These are phyloP conservation scores for Dryocosmus kuriphilus DNA, from an alignment of 2,888 invertebrate species.

Conservation along the genomic window DNA sequence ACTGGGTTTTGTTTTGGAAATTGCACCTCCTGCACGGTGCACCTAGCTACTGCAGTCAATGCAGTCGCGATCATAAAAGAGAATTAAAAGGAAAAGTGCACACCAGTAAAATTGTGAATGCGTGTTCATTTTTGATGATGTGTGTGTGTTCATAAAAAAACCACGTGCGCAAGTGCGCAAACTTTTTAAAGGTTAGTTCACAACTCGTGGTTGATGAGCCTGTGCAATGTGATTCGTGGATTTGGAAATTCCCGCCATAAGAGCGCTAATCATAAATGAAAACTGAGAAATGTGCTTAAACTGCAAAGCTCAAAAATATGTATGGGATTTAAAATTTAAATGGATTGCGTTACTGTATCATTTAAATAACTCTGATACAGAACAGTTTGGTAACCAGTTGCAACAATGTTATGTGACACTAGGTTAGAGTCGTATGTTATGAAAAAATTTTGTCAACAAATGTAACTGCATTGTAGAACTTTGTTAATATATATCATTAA, in stretches of 20 bases:
- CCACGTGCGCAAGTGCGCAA: neutral
- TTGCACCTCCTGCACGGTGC: too few relatives aligned
- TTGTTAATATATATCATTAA: neutral
- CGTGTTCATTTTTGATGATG: too few relatives aligned
- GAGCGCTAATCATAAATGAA: neutral
- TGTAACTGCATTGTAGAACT: neutral
- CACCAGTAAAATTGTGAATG: neutral
- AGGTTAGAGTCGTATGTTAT: too few relatives aligned
- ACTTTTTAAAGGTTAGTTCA: neutral
- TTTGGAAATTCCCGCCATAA: neutral
- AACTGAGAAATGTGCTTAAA: too few relatives aligned
- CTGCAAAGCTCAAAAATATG: too few relatives aligned
- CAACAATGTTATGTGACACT: too few relatives aligned
- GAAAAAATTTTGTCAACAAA: too few relatives aligned
- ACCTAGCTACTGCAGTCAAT: neutral
- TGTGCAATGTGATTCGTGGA: neutral
- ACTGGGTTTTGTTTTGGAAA: constrained; percentile 18
- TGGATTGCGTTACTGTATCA: too few relatives aligned
- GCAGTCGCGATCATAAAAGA: neutral
- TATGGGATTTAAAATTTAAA: too few relatives aligned
- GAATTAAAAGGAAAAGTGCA: neutral
- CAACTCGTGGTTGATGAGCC: too few relatives aligned
- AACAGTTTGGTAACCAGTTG: too few relatives aligned
- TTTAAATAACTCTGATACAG: too few relatives aligned
- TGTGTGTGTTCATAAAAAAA: neutral